These are phyloP conservation scores for Scatophagus argus DNA, from an alignment of 2,113 vertebrate genomes.

Conservation along the genomic window DNA sequence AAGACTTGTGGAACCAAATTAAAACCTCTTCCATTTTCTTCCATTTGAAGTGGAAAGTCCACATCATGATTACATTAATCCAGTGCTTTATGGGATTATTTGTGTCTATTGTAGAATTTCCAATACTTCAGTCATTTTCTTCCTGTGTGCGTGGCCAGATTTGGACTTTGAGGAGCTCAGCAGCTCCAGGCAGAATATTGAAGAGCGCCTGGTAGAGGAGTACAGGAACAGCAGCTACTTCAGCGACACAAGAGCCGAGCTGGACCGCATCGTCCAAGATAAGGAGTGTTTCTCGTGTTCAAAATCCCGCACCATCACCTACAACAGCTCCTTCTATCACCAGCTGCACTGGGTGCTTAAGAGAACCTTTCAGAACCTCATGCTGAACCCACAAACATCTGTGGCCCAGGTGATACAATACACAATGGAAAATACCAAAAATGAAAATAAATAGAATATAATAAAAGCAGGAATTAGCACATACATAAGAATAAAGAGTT, in stretches of 20 bases:
- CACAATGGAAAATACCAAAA: too few relatives aligned
- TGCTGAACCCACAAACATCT: constrained; percentile 91
- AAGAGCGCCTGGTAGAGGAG: constrained; percentile 85
- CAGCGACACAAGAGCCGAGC: constrained; percentile 77
- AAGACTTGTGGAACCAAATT: background rate
- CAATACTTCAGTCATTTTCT: background rate
- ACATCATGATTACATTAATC: background rate
- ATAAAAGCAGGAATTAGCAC: too few relatives aligned
- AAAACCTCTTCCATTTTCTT: too few relatives aligned
- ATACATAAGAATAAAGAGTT: background rate
- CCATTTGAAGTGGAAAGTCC: background rate
- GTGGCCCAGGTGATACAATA: constrained; percentile 90
- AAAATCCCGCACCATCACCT: constrained; percentile 80
- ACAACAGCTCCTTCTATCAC: constrained; percentile 89
- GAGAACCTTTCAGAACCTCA: constrained; percentile 90
- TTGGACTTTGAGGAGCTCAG: constrained; percentile 67
- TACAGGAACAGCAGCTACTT: constrained; percentile 84
- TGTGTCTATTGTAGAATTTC: background rate
- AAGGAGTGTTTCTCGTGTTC: constrained; percentile 64
- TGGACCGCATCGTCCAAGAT: constrained; percentile 81
- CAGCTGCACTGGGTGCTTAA: constrained; percentile 91
- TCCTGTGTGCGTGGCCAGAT: constrained; percentile 40
- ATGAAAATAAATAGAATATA: too few relatives aligned
- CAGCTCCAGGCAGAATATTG: constrained; percentile 70
- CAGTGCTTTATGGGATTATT: background rate